Conservation (phyloP, 2,797 vertebrate genomes). For the Hippopotamyrus pictus region DNA sequence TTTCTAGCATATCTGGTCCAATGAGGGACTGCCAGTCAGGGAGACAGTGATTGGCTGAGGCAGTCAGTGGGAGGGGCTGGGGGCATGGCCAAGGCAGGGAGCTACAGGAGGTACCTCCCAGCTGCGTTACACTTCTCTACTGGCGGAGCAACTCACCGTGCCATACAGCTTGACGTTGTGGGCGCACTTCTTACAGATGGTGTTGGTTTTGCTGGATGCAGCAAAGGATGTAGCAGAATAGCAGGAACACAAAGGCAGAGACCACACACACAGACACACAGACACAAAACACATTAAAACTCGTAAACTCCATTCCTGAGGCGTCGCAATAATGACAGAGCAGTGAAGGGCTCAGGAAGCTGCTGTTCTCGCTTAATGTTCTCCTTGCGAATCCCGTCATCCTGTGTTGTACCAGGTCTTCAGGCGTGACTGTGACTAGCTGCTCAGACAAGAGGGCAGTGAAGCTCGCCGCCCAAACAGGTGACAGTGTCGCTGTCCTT, state of each 20-base stretch:
- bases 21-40: neutral
- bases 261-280: neutral
- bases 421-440: neutral
- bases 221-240: neutral
- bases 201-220: conserved; percentile 85
- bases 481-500: neutral
- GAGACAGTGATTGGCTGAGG: neutral
- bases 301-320: neutral
- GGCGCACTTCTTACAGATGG: conserved; percentile 98
- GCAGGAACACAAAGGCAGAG: neutral
- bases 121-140: no score
- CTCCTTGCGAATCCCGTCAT: neutral
- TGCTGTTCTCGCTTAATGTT: neutral
- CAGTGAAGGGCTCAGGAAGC: neutral
- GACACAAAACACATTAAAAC: neutral
- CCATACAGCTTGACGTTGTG: conserved; percentile 98
- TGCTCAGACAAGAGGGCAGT: neutral
- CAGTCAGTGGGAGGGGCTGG: neutral
- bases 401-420: neutral
- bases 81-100: neutral
- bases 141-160: conserved; percentile 70
- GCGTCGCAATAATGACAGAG: neutral
- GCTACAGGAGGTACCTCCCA: neutral
- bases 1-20: neutral
- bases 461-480: neutral